Base-by-base conservation (phyloP, 2,113 vertebrate genomes). In the Chauna torquata region DNA sequence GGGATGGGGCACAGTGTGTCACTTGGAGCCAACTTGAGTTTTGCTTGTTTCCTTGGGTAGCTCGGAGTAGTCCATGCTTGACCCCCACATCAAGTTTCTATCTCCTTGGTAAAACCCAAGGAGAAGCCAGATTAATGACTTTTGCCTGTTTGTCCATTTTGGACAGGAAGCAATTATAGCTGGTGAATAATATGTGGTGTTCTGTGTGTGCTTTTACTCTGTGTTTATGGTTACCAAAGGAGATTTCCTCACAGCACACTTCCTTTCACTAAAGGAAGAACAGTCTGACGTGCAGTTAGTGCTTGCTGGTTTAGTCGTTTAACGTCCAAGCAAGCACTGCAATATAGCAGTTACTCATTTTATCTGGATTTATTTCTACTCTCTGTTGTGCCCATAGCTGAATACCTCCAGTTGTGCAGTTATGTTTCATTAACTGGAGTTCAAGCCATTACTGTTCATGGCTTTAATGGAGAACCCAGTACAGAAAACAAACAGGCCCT, bases 251-350 rank as follows among this genome's bases (percentile, higher is more conserved):
- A 89, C 72, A 49, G 72, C 77, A 86, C 44, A 75, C 86, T 96
- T 95, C 80, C 91, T 78, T 68, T 91, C 81, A 17, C 72, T 74
- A 16, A 62, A 85, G 74, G 86, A 96, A 74, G 78, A 94, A 38
- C 24, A 44, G 58, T 34, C 81, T 94, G 75, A 87, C 0, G 0
- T 90, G 84, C 81, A 76, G 92, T 66, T 69, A 85, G 69, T 85
- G 77, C 86, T 94, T 74, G 68, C 95, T 95, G 92, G 52, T 95
- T 95, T 95, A 94, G 87, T 90, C 74, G 82, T 94, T 96, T 92
- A 89, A 65, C n/a, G 24, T 42, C 25, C 32, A 54, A 28, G 38
- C 38, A 25, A 54, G 32, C 6, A 0, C 86, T 88, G 84, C 66
- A 75, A 42, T 66, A 34, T 11, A 77, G 66, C 55, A 61, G 25